Percentiles rank a stretch among this genome's conserved stretches.
phyloP scores from a whole-genome alignment of 2,888 invertebrate genomes.

The Pseudoips prasinana region DNA sequence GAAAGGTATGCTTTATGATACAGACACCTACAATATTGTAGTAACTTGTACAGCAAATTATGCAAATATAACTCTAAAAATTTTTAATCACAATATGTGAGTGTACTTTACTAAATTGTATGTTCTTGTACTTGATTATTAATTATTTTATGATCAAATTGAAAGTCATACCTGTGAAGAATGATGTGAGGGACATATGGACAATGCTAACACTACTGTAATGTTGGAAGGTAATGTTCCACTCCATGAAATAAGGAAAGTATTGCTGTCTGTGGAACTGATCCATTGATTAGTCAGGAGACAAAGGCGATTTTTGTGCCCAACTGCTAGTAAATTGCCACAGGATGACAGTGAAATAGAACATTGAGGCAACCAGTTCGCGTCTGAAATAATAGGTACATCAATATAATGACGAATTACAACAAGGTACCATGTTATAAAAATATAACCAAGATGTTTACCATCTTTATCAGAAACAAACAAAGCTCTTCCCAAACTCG shows the following conservation, averaged over 20 bases:
- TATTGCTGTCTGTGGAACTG: constrained; percentile 63
- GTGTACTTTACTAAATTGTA: too few species aligned
- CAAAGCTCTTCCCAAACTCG: constrained; percentile 80
- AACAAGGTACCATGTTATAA: too few species aligned
- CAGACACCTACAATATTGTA: too few species aligned
- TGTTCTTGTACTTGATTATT: too few species aligned
- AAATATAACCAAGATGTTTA: constrained; percentile 31
- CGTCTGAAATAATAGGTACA: constrained; percentile 52
- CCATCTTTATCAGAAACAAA: constrained; percentile 79
- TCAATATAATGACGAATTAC: too few species aligned
- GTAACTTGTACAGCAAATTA: too few species aligned
- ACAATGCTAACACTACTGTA: constrained; percentile 55
- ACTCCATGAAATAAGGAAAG: constrained; percentile 73
- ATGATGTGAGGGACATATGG: constrained; percentile 68
- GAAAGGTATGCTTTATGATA: too few species aligned
- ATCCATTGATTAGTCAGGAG: constrained; percentile 74
- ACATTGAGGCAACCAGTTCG: constrained; percentile 70
- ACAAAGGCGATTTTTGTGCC: constrained; percentile 63
- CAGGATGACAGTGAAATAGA: constrained; percentile 69
- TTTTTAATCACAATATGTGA: too few species aligned
- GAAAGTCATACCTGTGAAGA: constrained; percentile 67
- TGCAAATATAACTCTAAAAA: too few species aligned
- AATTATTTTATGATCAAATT: neutral
- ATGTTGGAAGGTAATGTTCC: constrained; percentile 68
- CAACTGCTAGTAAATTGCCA: constrained; percentile 66